These are phyloP conservation scores for Microcebus lehilahytsara DNA, from an alignment of 2,113 vertebrate genomes.

Conservation along the genomic window DNA sequence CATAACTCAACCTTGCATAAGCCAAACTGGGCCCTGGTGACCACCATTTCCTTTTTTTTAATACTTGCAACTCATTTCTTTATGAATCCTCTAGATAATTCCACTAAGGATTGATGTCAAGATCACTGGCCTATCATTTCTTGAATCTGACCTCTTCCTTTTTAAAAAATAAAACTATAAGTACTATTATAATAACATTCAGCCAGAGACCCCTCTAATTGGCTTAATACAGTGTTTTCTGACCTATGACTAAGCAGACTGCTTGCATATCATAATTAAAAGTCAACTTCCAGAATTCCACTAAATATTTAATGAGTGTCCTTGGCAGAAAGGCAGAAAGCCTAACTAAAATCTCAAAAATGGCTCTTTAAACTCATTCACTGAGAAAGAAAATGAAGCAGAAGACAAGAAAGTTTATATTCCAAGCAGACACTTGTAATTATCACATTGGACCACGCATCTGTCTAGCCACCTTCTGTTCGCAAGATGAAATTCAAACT, in stretches of 20 bases:
- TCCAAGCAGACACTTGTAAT: conserved; percentile 78
- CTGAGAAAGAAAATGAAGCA: conserved; percentile 68
- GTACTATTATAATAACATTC: conserved; percentile 69
- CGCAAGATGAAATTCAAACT: conserved; percentile 82
- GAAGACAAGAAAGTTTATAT: conserved; percentile 78
- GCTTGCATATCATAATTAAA: conserved; percentile 76
- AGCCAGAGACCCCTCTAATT: conserved; percentile 39
- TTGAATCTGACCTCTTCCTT: background rate
- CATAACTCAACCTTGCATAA: background rate
- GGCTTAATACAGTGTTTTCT: conserved; percentile 72
- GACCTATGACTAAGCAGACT: conserved; percentile 66
- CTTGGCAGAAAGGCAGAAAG: conserved; percentile 75
- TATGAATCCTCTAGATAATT: conserved; percentile 19
- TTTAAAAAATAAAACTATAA: conserved; percentile 39
- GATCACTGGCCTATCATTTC: background rate
- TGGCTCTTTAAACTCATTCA: conserved; percentile 77
- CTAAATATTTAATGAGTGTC: conserved; percentile 80
- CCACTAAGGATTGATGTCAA: background rate
- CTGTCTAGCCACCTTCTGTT: conserved; percentile 83
- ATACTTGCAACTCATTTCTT: background rate
- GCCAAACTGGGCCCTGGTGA: background rate
- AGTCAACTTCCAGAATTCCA: conserved; percentile 72
- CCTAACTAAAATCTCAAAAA: conserved; percentile 71
- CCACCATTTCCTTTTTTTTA: background rate
- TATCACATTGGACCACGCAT: conserved; percentile 80